phyloP scores from a whole-genome alignment of 2,888 invertebrate species.

The Quadroppia sp. region DNA sequence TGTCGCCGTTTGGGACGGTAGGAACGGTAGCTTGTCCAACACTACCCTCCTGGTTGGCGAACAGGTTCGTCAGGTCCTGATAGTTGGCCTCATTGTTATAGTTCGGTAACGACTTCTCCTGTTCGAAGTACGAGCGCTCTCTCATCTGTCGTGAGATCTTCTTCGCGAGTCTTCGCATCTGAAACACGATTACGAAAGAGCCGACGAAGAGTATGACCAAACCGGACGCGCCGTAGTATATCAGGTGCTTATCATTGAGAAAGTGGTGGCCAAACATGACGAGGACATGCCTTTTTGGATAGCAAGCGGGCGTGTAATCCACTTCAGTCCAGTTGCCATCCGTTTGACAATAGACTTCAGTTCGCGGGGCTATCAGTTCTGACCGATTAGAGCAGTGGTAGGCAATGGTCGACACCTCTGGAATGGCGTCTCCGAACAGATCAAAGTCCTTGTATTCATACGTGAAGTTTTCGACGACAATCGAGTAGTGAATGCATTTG shows the following conservation, averaged over 20 bases:
- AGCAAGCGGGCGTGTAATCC: conserved; percentile 3
- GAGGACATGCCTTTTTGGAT: neutral
- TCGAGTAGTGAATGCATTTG: neutral
- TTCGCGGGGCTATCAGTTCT: neutral
- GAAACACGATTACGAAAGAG: conserved; percentile 36
- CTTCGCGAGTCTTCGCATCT: conserved; percentile 37
- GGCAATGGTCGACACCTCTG: neutral
- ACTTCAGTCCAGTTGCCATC: conserved; percentile 11
- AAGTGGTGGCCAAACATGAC: conserved; percentile 25
- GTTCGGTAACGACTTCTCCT: conserved; percentile 23
- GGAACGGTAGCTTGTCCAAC: too few species aligned
- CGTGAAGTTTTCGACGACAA: neutral
- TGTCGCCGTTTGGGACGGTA: too few species aligned
- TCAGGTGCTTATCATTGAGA: conserved; percentile 35
- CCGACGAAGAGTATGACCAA: conserved; percentile 30
- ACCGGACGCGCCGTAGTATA: conserved; percentile 37
- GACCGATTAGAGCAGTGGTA: neutral
- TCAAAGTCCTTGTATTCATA: conserved; percentile 20
- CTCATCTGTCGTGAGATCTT: conserved; percentile 40
- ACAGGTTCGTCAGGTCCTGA: conserved; percentile 16
- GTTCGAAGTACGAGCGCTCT: conserved; percentile 18
- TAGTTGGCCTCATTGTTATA: conserved; percentile 13
- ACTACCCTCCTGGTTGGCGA: neutral
- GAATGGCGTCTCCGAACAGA: conserved; percentile 20
- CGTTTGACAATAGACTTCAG: neutral